Base-by-base conservation (phyloP, 2,113 vertebrate genomes). In the Apistogramma diplotaenia region DNA sequence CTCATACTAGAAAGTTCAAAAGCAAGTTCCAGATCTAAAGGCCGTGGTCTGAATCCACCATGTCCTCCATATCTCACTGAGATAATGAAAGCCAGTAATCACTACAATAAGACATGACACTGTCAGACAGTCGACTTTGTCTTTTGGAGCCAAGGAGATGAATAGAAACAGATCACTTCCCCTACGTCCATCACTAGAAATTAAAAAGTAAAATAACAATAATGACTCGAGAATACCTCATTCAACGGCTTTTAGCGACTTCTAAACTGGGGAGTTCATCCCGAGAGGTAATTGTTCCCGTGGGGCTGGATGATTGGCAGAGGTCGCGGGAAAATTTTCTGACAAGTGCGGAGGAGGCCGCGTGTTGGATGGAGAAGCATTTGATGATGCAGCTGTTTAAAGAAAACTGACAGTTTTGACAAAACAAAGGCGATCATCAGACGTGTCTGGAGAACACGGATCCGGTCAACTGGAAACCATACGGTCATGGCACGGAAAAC, bases 311-410 rank as follows among this genome's bases (percentile, higher is more conserved):
- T 4, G 19, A 61, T 51, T 23, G 27, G 77, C 55, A 54, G 77
- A 74, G 60, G 74, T 40, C 5, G 12, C 21, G 76, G 58, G 27
- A 40, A 59, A 76, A 74, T 5, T 35, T 61, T 37, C 31, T 25
- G 49, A 59, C 61, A 53, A 53, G 73, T 75, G 31, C 12, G 3
- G 25, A 51, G 55, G 43, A 58, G 74, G 76, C 40, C 84, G 87
- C 70, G 88, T 86, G 84, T 65, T 80, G 61, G 40, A 86, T 15
- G 12, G 71, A 72, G 27, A 58, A 25, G 37, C 15, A 31, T 53
- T 6, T 70, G 33, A 89, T 86, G 86, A 91, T 49, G 72, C 19
- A 62, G 88, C 59, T 79, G 81, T 91, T 91, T 88, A 29, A 85
- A 77, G 70, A 82, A 83, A 81, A 87, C 77, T 11, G 78, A 91